A percentile compares a stretch with the other conserved stretches of the same genome.
These are phyloP conservation scores for Ypsolopha sequella DNA, from an alignment of 2,888 invertebrate species.

Conservation along the genomic window DNA sequence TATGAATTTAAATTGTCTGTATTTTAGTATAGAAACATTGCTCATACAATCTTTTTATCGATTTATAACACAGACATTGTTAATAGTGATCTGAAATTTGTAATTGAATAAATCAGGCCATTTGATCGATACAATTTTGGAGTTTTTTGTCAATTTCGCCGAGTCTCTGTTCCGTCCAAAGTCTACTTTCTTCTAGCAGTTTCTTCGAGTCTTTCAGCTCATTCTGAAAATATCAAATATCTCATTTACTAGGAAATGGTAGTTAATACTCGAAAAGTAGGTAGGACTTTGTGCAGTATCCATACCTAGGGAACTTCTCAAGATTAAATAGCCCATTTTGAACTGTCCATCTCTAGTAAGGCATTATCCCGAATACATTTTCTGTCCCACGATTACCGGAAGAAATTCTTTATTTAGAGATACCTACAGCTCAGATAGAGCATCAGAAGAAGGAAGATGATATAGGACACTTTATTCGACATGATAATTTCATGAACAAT, in stretches of 20 bases:
- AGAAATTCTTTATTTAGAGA: too few species aligned
- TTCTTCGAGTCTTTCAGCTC: slow-evolving; percentile 23
- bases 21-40: slow-evolving; percentile 2
- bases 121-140: slow-evolving; percentile 46
- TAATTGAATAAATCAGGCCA: slow-evolving; percentile 16
- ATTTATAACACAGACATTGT: not conserved
- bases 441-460: too few species aligned
- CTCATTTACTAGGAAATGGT: not conserved
- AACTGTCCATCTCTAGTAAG: too few species aligned
- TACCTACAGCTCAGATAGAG: too few species aligned
- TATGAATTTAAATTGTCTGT: slow-evolving; percentile 16
- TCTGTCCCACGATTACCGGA: too few species aligned
- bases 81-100: slow-evolving; percentile 4
- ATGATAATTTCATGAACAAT: too few species aligned
- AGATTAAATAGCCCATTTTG: too few species aligned
- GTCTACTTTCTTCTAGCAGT: slow-evolving; percentile 36
- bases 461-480: too few species aligned
- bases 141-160: slow-evolving; percentile 46
- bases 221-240: slow-evolving; percentile 23
- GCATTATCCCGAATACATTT: too few species aligned
- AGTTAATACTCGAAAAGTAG: not conserved
- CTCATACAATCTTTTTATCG: not conserved
- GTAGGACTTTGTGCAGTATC: too few species aligned
- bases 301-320: too few species aligned
- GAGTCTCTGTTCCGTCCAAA: slow-evolving; percentile 38